Conservation (phyloP, 1,140 invertebrate genomes). For the Leptinotarsa texana region DNA sequence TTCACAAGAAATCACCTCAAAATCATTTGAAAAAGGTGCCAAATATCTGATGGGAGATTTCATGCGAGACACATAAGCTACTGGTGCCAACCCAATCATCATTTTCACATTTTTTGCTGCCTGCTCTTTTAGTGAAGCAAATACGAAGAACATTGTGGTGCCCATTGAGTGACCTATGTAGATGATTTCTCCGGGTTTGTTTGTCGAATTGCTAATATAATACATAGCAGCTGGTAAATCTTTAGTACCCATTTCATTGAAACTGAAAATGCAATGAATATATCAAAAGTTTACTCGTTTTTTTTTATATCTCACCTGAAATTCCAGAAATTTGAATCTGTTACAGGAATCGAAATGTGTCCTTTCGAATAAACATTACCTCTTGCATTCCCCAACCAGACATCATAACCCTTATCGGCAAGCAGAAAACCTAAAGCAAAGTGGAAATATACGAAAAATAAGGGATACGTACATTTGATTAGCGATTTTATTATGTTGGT, state of each 20-base stretch:
- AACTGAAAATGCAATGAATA: constrained; percentile 50
- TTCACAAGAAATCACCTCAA: constrained; percentile 56
- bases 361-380: constrained; percentile 66
- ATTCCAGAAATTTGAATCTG: constrained; percentile 68
- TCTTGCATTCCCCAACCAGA: constrained; percentile 74
- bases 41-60: constrained; percentile 69
- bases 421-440: constrained; percentile 63
- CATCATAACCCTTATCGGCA: constrained; percentile 74
- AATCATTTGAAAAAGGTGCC: constrained; percentile 62
- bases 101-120: constrained; percentile 61
- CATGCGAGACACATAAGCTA: constrained; percentile 71
- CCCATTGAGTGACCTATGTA: constrained; percentile 73
- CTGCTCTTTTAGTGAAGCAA: constrained; percentile 58
- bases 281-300: not conserved
- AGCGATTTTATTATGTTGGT: no score
- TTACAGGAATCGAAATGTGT: constrained; percentile 54
- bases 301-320: constrained; percentile 57
- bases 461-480: no score
- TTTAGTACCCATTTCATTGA: constrained; percentile 66
- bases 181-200: constrained; percentile 55
- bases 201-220: constrained; percentile 55
- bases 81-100: constrained; percentile 74
- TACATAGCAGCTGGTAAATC: constrained; percentile 72
- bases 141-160: constrained; percentile 61
- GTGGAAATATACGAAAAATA: not conserved